Evolutionary conservation across 2,113 vertebrate species (phyloP), one percentile per base, ranked within the genome.

Genomic region (Gallinago paraguaiae): DNA sequence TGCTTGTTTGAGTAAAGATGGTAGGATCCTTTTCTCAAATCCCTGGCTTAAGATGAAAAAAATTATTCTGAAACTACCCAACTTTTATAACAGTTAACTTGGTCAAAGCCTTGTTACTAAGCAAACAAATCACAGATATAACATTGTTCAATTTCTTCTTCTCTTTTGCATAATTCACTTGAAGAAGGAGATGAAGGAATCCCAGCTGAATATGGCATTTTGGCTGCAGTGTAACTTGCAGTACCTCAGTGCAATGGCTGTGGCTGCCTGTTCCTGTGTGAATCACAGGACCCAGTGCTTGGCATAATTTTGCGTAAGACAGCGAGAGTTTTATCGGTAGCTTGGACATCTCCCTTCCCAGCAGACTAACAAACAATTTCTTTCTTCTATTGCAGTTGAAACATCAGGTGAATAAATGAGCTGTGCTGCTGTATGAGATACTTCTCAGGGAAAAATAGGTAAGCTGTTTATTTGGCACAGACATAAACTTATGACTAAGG

Each of bases 141-240:
- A 30, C 14, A 5, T 53, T 41, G 37, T 59, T 88, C 33, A 45
- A 24, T 57, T 46, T 67, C 17, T 33, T 88, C 4, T 86, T 68
- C 25, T 63, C 5, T 74, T 79, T 31, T 33, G 23, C 30, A 61
- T 60, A 33, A 20, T 3, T 31, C 31, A 1, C 1, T 4, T 6
- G 57, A 35, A 65, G 64, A 43, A 43, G 59, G 50, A 53, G 57
- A 28, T 64, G 17, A 35, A 78, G 69, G 39, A 43, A 20, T 65
- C 33, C 15, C 50, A 51, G 31, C 13, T 18, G 48, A 74, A 61
- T 12, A 2, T 2, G 7, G 8, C 0, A 0, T n/a, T 54, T 63
- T 59, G 57, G 31, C 28, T 0, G 0, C 48, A 6, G 39, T 13
- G 28, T 64, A 13, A 22, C 79, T 63, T 17, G 24, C 2, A 10